These are phyloP conservation scores for Diplolepis rosae DNA, from an alignment of 2,888 invertebrate species.

Conservation along the genomic window DNA sequence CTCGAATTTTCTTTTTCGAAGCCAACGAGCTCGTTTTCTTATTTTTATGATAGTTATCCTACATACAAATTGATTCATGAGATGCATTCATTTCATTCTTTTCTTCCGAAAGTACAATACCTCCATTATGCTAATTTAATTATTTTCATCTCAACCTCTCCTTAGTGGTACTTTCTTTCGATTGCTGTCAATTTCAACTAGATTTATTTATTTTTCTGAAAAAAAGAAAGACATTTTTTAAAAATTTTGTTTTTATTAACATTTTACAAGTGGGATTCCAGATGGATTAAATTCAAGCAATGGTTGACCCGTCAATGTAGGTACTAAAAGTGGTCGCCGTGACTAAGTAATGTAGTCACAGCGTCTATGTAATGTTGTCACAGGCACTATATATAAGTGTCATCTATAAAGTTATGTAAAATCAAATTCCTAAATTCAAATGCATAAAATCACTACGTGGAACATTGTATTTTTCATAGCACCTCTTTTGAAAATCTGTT, in stretches of 20 bases:
- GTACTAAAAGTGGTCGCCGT: too few relatives aligned
- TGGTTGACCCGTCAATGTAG: too few relatives aligned
- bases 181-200: too few relatives aligned
- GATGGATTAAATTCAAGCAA: too few relatives aligned
- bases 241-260: background rate
- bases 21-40: slow-evolving; percentile 20
- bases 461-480: too few relatives aligned
- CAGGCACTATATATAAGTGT: too few relatives aligned
- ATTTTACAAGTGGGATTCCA: background rate
- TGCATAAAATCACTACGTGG: too few relatives aligned
- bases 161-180: background rate
- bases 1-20: slow-evolving; percentile 12
- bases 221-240: background rate
- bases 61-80: background rate
- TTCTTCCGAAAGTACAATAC: background rate
- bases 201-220: background rate
- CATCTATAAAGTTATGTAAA: too few relatives aligned
- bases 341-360: too few relatives aligned
- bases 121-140: background rate
- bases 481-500: too few relatives aligned
- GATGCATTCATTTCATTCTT: background rate
- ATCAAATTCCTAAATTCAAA: too few relatives aligned
- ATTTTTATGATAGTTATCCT: slow-evolving; percentile 2
- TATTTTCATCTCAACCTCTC: background rate
- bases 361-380: too few relatives aligned